Conservation (phyloP, 2,797 vertebrate genomes). For the Platyrinchus mystaceus region DNA sequence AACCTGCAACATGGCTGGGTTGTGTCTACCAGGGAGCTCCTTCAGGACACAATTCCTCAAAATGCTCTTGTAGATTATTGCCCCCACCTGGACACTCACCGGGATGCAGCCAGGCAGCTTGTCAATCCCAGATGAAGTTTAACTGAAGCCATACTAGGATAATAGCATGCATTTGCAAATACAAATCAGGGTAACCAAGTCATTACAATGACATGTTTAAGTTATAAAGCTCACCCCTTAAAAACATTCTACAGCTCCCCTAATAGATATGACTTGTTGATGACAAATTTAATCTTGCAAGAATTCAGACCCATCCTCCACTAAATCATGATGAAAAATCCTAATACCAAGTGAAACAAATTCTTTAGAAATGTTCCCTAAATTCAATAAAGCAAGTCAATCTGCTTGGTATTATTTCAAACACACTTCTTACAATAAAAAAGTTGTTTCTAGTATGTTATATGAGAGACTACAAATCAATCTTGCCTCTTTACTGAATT, state of each 20-base stretch:
- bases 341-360: not conserved
- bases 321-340: not conserved
- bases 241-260: not conserved
- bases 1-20: not conserved
- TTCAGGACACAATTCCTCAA: not conserved
- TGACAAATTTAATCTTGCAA: not conserved
- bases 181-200: not conserved
- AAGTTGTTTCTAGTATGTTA: not conserved
- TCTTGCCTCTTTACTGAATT: not conserved
- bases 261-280: not conserved
- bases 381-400: not conserved
- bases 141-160: not conserved
- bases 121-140: not conserved
- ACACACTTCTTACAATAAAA: not conserved
- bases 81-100: not conserved
- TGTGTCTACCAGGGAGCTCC: not conserved
- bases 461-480: not conserved
- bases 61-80: not conserved
- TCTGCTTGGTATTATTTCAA: not conserved
- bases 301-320: not conserved
- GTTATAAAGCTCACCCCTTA: not conserved
- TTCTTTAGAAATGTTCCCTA: not conserved
- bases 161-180: not conserved
- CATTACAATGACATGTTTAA: not conserved
- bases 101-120: not conserved